Base-by-base conservation (phyloP, 2,113 vertebrate genomes). In the Brevimyrus niger region DNA sequence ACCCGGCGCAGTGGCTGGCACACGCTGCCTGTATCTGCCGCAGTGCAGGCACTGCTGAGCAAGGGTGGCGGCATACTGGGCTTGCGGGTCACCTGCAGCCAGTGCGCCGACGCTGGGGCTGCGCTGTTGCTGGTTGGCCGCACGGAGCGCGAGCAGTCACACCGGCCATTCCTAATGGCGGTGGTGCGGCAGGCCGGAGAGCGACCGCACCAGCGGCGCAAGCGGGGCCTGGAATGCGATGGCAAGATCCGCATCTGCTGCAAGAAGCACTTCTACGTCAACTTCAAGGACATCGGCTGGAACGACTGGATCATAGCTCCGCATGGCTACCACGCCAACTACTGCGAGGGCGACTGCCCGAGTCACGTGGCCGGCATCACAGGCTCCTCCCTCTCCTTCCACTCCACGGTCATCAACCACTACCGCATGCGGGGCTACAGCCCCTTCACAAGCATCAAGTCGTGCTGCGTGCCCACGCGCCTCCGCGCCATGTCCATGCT, bases 401-500 rank as follows among this genome's bases (percentile, higher is more conserved):
- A 99, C 92, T 99, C 98, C 89, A 98, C 98, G 0, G 98, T 99
- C 92, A 99, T 99, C 95, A 98, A 97, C 94, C 98, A 99, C 93
- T 99, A 99, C 95, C 97, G 98, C 91, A 97, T 99, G 96, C 92
- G 97, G 91, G 98, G 97, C 58, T 97, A 99, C 65, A 97, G 97
- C 93, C 97, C 98, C 61, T 99, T 99, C 90, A 96, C 97, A 96
- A 98, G 95, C 94, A 97, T 99, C 94, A 96, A 97, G 92, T 99
- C 98, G 0, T 99, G 98, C 90, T 99, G 98, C 38, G 97, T 99
- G 80, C 98, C 98, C 91, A 99, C 98, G 19, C 97, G 98, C 92
- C 96, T 99, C 91, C 96, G 98, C n/a, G 98, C 98, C 91, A 99
- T 99, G 98, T 99, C 98, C 92, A 99, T 99, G 98, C 94, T 99